Evolutionary conservation across 2,797 vertebrate genomes (phyloP).

Genomic region (Eulemur albifrons): DNA sequence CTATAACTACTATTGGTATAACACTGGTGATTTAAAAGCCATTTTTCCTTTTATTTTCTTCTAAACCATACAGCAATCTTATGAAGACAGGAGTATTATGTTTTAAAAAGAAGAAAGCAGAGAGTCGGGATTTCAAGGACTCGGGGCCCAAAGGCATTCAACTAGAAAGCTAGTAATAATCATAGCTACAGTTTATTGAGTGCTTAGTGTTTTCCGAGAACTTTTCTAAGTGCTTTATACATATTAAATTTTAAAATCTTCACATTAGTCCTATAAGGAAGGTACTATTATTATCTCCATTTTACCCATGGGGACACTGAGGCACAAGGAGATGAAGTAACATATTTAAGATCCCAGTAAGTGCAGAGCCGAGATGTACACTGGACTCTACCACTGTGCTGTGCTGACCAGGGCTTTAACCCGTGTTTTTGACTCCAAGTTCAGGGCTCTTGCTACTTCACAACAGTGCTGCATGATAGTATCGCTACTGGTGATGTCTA

Average conservation of each 20-base stretch:
- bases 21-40: background rate
- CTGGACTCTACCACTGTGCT: accelerated
- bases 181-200: constrained; percentile 39
- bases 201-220: constrained; percentile 40
- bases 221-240: constrained; percentile 52
- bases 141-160: constrained; percentile 28
- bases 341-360: background rate
- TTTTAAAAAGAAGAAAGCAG: constrained; percentile 18
- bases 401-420: background rate
- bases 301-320: background rate
- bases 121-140: constrained; percentile 43
- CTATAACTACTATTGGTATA: background rate
- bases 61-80: background rate
- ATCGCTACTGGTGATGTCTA: background rate
- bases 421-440: background rate
- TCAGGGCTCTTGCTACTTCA: background rate
- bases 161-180: constrained; percentile 31
- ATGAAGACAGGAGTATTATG: background rate
- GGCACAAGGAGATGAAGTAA: background rate
- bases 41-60: constrained; percentile 59
- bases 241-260: constrained; percentile 65
- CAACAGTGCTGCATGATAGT: accelerated
- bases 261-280: constrained; percentile 19
- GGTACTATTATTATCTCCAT: background rate
- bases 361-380: no score